Base-by-base conservation (phyloP, 2,888 invertebrate genomes). In the Lissonota sp. region DNA sequence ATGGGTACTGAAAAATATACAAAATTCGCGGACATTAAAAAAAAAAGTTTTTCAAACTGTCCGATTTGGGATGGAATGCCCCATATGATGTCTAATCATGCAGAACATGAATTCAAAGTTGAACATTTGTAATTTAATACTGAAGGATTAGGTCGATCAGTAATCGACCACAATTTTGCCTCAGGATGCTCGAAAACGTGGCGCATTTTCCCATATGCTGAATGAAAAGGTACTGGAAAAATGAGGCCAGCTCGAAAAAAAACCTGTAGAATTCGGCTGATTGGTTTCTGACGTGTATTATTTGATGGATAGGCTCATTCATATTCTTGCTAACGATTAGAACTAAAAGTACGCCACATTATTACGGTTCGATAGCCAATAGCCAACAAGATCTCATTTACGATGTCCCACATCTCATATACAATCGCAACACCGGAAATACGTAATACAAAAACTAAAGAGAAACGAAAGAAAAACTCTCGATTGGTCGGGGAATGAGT, bases 301-400 rank as follows among this genome's bases (percentile, higher is more conserved):
- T 80, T 85, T 90, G 90, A 90, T 90, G 86, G 88, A 90, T 90
- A 87, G 84, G 72, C 55, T 49, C 16, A 46, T 58, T 67, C 39
- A 16, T 39, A 64, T 5, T 26, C 37, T 12, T 26, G 80, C 84
- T 55, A 44, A 49, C 37, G 26, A 10, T 6, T 57, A 16, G 26
- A 57, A 70, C 86, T 86, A 84, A 83, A 82, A 80, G 66, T 82
- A 70, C 83, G 74, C 78, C 78, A 69, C 77, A 77, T 58, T 26
- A 51, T 60, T 76, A 40, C 69, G n/a, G 5, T 44, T 42, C 26
- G 1, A 26, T 26, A 51, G 57, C 49, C 44, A 62, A 40, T 72
- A 64, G 60, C 42, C 73, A 7, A 57, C 39, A 58, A 58, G 39
- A 37, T 55, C 70, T 69, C 74, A 46, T 70, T 40, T 12, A 58